phyloP scores from a whole-genome alignment of 2,888 invertebrate species.

The Apotomis betuletana region DNA sequence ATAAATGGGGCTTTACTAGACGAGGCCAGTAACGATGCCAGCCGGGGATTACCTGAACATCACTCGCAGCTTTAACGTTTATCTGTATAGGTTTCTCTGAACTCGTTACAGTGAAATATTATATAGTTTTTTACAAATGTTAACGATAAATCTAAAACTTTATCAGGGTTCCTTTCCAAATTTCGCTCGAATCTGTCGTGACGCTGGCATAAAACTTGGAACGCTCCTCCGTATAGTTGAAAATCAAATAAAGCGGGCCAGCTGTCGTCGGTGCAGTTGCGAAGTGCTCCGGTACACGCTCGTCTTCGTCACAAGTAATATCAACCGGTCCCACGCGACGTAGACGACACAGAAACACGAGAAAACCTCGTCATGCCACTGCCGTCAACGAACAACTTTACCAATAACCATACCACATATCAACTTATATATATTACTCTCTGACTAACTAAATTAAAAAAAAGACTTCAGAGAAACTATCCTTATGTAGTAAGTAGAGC shows the following conservation, averaged over 20 bases:
- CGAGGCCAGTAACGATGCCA: slow-evolving; percentile 13
- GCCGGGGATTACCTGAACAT: slow-evolving; percentile 17
- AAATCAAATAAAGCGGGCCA: slow-evolving; percentile 76
- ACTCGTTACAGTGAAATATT: background rate
- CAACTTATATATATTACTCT: slow-evolving; percentile 9
- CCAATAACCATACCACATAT: slow-evolving; percentile 24
- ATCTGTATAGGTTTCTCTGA: background rate
- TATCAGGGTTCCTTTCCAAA: slow-evolving; percentile 55
- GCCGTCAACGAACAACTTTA: slow-evolving; percentile 24
- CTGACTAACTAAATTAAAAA: background rate
- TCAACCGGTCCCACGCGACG: slow-evolving; percentile 57
- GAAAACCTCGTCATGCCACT: slow-evolving; percentile 49
- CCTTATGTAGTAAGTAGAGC: slow-evolving; percentile 23
- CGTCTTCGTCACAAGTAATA: slow-evolving; percentile 69
- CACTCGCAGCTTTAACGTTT: slow-evolving; percentile 6
- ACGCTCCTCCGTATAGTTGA: slow-evolving; percentile 64
- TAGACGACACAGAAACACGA: slow-evolving; percentile 51
- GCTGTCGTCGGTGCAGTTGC: slow-evolving; percentile 71
- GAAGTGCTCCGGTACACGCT: slow-evolving; percentile 62
- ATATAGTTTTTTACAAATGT: slow-evolving; percentile 46
- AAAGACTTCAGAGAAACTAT: background rate
- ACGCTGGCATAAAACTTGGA: slow-evolving; percentile 64
- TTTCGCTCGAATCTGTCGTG: slow-evolving; percentile 55
- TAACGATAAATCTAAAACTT: slow-evolving; percentile 53
- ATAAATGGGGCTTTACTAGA: slow-evolving; percentile 30